Conservation (phyloP, 2,113 vertebrate genomes). For the Brachirus orientalis region DNA sequence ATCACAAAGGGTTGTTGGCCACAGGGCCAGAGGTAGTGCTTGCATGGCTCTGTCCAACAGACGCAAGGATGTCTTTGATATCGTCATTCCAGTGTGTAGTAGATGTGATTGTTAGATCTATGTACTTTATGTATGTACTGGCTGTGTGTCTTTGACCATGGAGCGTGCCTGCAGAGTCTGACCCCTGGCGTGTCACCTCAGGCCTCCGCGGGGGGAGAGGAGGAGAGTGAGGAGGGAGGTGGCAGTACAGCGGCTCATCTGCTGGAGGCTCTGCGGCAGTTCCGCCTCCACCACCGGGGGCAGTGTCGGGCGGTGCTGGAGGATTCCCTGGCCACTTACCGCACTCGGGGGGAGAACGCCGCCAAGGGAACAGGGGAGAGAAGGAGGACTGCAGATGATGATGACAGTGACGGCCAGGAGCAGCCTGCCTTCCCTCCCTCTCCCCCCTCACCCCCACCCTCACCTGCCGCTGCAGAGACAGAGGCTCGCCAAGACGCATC, state of each 20-base stretch:
- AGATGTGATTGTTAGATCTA: constrained; percentile 45
- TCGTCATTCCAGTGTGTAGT: constrained; percentile 23
- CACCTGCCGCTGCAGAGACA: constrained; percentile 64
- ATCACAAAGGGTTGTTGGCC: constrained; percentile 56
- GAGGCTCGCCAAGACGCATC: constrained; percentile 63
- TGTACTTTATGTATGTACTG: constrained; percentile 1
- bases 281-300: constrained; percentile 97
- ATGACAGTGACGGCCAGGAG: constrained; percentile 35
- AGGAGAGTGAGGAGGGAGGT: constrained; percentile 85
- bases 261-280: constrained; percentile 96
- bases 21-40: constrained; percentile 58
- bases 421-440: constrained; percentile 68
- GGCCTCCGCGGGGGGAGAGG: constrained; percentile 84
- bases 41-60: constrained; percentile 29
- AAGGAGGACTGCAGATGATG: constrained; percentile 17
- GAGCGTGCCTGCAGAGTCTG: constrained; percentile 73
- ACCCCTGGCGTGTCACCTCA: constrained; percentile 80
- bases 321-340: constrained; percentile 92
- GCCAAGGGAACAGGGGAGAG: constrained; percentile 43
- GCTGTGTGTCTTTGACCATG: constrained; percentile 56
- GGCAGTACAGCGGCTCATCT: constrained; percentile 89
- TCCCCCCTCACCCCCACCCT: constrained; percentile 74
- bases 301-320: constrained; percentile 97
- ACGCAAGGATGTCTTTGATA: constrained; percentile 47
- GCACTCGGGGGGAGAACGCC: constrained; percentile 77